phyloP scores from a whole-genome alignment of 2,113 vertebrate species.

The Saguinus midas region DNA sequence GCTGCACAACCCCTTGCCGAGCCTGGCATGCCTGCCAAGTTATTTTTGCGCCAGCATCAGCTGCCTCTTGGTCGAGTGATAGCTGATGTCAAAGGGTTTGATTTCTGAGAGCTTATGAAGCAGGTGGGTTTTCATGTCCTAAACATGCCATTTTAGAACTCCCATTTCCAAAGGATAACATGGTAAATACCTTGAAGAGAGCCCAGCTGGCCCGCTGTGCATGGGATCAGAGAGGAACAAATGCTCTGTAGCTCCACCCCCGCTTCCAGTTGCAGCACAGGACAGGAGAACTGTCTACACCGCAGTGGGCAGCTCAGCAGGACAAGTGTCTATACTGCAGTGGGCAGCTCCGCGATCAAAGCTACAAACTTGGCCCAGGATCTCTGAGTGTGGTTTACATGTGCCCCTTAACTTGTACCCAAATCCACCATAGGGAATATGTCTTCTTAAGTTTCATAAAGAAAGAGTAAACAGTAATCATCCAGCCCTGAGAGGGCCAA shows the following conservation, averaged over 20 bases:
- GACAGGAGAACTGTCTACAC: background rate
- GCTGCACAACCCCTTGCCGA: background rate
- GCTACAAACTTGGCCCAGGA: background rate
- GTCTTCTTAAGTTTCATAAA: background rate
- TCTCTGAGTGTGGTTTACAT: background rate
- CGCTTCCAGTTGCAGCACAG: background rate
- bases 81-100: background rate
- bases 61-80: background rate
- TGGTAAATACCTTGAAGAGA: too few relatives aligned
- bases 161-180: background rate
- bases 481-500: background rate
- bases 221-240: background rate
- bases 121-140: background rate
- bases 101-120: background rate
- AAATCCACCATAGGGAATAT: background rate
- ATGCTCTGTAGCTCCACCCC: background rate
- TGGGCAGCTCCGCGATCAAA: rapidly evolving
- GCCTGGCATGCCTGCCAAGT: background rate
- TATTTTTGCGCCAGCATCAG: background rate
- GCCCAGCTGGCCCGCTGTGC: background rate
- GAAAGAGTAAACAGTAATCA: background rate
- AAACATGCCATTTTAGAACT: background rate
- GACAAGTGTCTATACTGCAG: background rate
- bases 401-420: background rate
- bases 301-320: rapidly evolving